phyloP scores from a whole-genome alignment of 2,888 invertebrate genomes.

The Parnassius apollo region DNA sequence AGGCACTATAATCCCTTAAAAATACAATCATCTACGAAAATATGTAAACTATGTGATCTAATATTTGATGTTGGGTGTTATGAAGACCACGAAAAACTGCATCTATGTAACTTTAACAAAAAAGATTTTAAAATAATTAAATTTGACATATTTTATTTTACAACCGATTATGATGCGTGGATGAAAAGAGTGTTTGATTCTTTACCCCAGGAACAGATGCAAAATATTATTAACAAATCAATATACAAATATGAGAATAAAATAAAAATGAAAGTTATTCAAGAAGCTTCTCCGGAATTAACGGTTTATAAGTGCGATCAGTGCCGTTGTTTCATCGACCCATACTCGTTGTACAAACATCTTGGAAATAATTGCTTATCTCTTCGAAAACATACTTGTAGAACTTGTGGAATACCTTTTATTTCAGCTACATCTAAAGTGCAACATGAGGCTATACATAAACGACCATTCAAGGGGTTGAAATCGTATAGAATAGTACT shows the following conservation, averaged over 20 bases:
- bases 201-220: conserved; percentile 36
- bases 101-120: conserved; percentile 31
- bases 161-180: conserved; percentile 51
- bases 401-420: conserved; percentile 51
- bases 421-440: conserved; percentile 39
- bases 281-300: conserved; percentile 44
- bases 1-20: conserved; percentile 43
- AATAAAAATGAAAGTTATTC: conserved; percentile 53
- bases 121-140: conserved; percentile 36
- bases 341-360: conserved; percentile 45
- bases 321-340: conserved; percentile 51
- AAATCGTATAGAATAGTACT: conserved; percentile 50
- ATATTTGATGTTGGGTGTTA: conserved; percentile 40
- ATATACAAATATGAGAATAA: conserved; percentile 57
- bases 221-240: conserved; percentile 45
- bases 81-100: conserved; percentile 40
- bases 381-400: conserved; percentile 47
- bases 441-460: conserved; percentile 52
- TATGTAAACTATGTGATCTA: conserved; percentile 44
- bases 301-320: conserved; percentile 57
- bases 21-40: conserved; percentile 29
- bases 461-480: conserved; percentile 30
- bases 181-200: conserved; percentile 51
- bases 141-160: conserved; percentile 56
- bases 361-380: conserved; percentile 41